phyloP scores from a whole-genome alignment of 2,888 invertebrate genomes.

The Tiphia femorata region DNA sequence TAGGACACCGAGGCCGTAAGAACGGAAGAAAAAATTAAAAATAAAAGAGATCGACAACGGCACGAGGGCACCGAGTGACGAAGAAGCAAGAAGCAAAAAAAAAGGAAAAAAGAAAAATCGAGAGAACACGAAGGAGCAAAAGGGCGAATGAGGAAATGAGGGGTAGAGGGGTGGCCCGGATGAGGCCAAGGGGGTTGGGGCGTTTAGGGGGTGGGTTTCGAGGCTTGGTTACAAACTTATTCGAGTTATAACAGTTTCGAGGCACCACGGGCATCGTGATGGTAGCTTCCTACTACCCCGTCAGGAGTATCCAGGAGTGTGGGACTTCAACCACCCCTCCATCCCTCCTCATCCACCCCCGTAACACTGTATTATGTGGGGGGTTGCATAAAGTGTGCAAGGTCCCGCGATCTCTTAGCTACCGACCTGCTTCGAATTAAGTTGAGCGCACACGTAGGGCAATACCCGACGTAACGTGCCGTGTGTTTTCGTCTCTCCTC shows the following conservation, averaged over 20 bases:
- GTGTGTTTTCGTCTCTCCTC: background rate
- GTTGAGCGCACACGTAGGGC: background rate
- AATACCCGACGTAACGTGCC: background rate
- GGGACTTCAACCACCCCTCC: too few relatives aligned
- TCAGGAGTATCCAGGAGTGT: background rate
- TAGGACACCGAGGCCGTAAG: too few relatives aligned
- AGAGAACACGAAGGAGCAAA: background rate
- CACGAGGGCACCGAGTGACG: too few relatives aligned
- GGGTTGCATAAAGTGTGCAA: constrained; percentile 20
- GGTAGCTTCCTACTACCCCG: constrained; percentile 1
- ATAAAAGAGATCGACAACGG: too few relatives aligned
- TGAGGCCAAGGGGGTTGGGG: too few relatives aligned
- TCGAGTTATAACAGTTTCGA: constrained; percentile 41
- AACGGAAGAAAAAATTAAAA: too few relatives aligned
- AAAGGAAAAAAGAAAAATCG: too few relatives aligned
- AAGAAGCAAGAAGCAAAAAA: too few relatives aligned
- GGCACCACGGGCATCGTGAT: constrained; percentile 37
- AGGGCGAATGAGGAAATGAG: background rate
- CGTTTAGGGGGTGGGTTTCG: background rate
- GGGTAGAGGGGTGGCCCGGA: background rate
- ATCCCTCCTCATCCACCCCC: too few relatives aligned
- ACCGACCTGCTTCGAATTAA: constrained; percentile 18
- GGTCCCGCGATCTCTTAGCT: constrained; percentile 11
- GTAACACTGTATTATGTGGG: constrained; percentile 8
- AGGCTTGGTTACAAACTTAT: constrained; percentile 40